phyloP scores from a whole-genome alignment of 2,797 vertebrate genomes.

The Ambastaia sidthimunki region DNA sequence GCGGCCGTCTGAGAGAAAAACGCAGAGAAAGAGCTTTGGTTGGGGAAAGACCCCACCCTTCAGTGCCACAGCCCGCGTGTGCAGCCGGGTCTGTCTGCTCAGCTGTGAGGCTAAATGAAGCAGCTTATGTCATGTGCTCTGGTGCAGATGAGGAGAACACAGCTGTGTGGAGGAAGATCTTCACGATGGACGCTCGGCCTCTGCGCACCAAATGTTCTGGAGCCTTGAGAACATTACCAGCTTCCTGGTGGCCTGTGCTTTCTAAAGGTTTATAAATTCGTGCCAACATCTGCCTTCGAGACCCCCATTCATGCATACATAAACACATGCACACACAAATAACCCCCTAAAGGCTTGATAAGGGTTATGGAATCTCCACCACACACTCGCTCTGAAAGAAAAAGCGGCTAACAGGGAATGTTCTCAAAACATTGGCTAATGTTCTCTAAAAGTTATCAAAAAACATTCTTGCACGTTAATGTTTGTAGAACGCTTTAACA shows the following conservation, averaged over 20 bases:
- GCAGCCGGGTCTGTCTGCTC: slow-evolving; percentile 31
- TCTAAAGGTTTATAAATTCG: slow-evolving; percentile 57
- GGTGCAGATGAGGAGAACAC: slow-evolving; percentile 36
- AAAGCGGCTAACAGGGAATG: slow-evolving; percentile 7
- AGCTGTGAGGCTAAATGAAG: slow-evolving; percentile 55
- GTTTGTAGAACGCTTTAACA: no score
- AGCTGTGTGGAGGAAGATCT: slow-evolving; percentile 49
- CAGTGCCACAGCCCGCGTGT: neutral
- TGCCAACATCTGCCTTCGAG: slow-evolving; percentile 65
- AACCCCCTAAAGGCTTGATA: slow-evolving; percentile 45
- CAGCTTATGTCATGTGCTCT: slow-evolving; percentile 44
- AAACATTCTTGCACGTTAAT: no score
- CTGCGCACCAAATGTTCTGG: slow-evolving; percentile 63
- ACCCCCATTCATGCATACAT: slow-evolving; percentile 21
- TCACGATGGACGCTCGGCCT: slow-evolving; percentile 42
- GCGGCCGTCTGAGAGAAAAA: slow-evolving; percentile 50
- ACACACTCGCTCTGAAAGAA: slow-evolving; percentile 1
- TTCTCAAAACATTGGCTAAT: no score
- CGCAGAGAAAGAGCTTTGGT: slow-evolving; percentile 24
- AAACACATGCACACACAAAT: slow-evolving; percentile 27
- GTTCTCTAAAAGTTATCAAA: no score
- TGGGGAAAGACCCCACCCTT: slow-evolving; percentile 41
- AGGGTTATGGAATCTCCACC: slow-evolving; percentile 53
- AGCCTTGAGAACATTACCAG: slow-evolving; percentile 59
- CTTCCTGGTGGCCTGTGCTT: slow-evolving; percentile 66